These are phyloP conservation scores for Solea senegalensis DNA, from an alignment of 2,113 vertebrate genomes.

Conservation along the genomic window DNA sequence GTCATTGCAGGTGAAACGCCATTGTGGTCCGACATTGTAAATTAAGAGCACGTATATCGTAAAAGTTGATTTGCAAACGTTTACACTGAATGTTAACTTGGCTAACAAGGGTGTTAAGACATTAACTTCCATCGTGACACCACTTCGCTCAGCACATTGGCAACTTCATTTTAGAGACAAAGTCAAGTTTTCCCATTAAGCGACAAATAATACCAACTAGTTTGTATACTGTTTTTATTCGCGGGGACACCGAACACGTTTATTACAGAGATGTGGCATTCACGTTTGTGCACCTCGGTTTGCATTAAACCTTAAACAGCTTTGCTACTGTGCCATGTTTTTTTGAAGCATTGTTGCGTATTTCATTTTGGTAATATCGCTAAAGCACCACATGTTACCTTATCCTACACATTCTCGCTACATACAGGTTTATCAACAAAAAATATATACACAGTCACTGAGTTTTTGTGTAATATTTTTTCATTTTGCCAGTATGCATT, in stretches of 20 bases:
- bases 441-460: too few relatives aligned
- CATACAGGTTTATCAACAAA: neutral
- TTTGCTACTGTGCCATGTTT: neutral
- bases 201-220: neutral
- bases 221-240: neutral
- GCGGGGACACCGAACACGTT: neutral
- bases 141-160: constrained; percentile 25
- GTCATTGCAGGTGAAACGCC: neutral
- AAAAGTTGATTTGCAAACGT: constrained; percentile 47
- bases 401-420: too few relatives aligned
- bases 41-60: neutral
- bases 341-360: neutral
- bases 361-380: neutral
- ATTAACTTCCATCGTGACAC: constrained; percentile 51
- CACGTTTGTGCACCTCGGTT: constrained; percentile 9
- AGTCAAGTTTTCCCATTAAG: neutral
- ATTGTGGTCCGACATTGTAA: neutral
- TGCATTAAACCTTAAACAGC: neutral
- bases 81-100: constrained; percentile 43
- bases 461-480: too few relatives aligned
- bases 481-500: too few relatives aligned
- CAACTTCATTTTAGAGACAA: constrained; percentile 23
- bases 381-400: neutral
- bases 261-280: constrained; percentile 14
- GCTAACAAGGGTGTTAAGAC: constrained; percentile 46